Percentiles rank a stretch among this genome's conserved stretches.
These are phyloP conservation scores for Poecilobothrus nobilitatus DNA, from an alignment of 2,888 invertebrate species.

Conservation along the genomic window DNA sequence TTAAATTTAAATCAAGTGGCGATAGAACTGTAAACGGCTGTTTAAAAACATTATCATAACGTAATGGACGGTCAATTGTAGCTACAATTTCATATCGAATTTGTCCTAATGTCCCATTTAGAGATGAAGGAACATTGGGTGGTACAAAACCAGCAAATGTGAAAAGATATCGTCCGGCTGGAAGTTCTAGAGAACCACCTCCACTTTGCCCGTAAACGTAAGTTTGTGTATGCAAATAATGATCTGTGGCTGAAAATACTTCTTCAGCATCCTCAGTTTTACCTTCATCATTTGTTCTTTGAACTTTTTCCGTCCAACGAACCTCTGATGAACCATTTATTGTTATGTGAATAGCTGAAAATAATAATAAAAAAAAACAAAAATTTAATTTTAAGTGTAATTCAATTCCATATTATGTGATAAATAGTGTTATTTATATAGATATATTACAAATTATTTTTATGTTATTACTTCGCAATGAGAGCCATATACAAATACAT, in stretches of 20 bases:
- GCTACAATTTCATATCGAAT: conserved; percentile 70
- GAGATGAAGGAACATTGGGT: conserved; percentile 63
- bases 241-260: conserved; percentile 36
- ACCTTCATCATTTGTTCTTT: conserved; percentile 35
- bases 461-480: too few relatives aligned
- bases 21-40: conserved; percentile 69
- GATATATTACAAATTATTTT: neutral
- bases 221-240: conserved; percentile 34
- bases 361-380: conserved; percentile 1
- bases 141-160: conserved; percentile 61
- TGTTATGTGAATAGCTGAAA: conserved; percentile 37
- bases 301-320: conserved; percentile 39
- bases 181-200: conserved; percentile 60
- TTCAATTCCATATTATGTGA: too few relatives aligned
- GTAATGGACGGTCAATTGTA: conserved; percentile 74
- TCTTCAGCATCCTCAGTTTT: conserved; percentile 33
- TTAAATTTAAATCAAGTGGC: conserved; percentile 68
- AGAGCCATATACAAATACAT: too few relatives aligned
- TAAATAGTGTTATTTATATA: neutral
- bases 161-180: conserved; percentile 60
- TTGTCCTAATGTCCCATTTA: conserved; percentile 63
- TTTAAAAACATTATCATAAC: conserved; percentile 74
- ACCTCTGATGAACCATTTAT: conserved; percentile 40
- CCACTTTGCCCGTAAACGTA: conserved; percentile 40
- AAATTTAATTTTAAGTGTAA: neutral